These are phyloP conservation scores for Poeciliopsis retropinna DNA, from an alignment of 2,113 vertebrate species.

Conservation along the genomic window DNA sequence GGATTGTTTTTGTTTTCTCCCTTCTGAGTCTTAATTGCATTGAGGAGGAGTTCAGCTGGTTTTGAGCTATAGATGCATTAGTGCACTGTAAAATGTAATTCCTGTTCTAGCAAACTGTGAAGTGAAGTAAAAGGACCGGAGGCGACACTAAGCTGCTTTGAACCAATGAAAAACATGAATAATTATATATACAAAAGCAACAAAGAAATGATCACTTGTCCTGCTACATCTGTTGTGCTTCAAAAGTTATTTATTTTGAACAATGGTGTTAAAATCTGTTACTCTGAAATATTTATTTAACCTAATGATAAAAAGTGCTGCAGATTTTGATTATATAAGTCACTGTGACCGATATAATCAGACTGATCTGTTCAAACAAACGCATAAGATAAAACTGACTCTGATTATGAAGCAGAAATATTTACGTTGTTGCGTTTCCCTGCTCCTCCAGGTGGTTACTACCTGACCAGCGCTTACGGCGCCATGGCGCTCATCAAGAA, in stretches of 20 bases:
- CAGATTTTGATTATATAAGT: too few relatives aligned
- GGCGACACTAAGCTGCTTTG: too few relatives aligned
- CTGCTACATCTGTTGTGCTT: too few relatives aligned
- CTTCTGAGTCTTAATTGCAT: neutral
- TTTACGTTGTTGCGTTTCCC: neutral
- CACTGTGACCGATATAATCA: too few relatives aligned
- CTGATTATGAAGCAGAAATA: neutral
- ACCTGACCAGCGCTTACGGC: conserved; percentile 94
- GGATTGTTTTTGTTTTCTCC: neutral
- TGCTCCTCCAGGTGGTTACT: conserved; percentile 87
- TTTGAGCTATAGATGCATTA: neutral
- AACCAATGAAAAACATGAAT: too few relatives aligned
- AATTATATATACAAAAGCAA: too few relatives aligned
- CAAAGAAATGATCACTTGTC: too few relatives aligned
- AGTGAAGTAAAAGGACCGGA: neutral
- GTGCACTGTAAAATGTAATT: neutral
- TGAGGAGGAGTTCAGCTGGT: neutral
- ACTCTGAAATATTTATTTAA: too few relatives aligned
- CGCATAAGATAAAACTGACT: neutral
- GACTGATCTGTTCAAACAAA: neutral
- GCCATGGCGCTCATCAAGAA: conserved; percentile 96
- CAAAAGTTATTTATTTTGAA: too few relatives aligned
- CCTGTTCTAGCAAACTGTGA: neutral
- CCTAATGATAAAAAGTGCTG: too few relatives aligned
- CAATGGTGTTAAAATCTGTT: too few relatives aligned